phyloP scores from a whole-genome alignment of 2,113 vertebrate genomes.

The Climacteris rufus region DNA sequence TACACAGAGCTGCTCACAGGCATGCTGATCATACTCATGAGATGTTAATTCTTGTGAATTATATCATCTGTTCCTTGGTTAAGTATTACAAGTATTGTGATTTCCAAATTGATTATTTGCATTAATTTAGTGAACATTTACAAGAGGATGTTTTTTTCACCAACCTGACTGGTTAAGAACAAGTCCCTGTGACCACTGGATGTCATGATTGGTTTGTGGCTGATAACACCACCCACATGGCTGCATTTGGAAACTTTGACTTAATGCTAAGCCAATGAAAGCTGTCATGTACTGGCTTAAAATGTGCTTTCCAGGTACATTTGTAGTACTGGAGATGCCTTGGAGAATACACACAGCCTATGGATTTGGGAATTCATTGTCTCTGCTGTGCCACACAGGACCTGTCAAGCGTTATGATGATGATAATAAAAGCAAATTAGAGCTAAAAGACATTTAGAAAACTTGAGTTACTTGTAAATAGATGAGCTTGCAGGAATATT shows the following conservation, averaged over 20 bases:
- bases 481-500: slow-evolving; percentile 24
- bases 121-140: not conserved
- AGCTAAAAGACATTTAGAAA: slow-evolving; percentile 26
- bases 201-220: not conserved
- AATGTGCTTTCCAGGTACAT: not conserved
- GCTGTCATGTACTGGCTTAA: not conserved
- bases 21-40: not conserved
- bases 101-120: not conserved
- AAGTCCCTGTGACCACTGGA: not conserved
- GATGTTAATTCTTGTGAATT: not conserved
- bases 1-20: not conserved
- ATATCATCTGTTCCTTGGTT: not conserved
- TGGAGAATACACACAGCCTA: not conserved
- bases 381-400: not conserved
- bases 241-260: not conserved
- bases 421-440: not conserved
- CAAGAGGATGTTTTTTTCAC: not conserved
- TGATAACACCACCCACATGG: not conserved
- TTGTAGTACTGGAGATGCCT: not conserved
- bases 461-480: slow-evolving; percentile 8
- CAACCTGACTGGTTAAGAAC: not conserved
- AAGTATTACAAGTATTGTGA: not conserved
- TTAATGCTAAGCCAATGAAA: not conserved
- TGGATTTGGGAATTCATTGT: not conserved
- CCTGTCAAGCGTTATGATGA: not conserved